These are phyloP conservation scores for Catostylus mosaicus DNA, from an alignment of 30 jellyfish, hydroid and myxozoan species.

Conservation along the genomic window DNA sequence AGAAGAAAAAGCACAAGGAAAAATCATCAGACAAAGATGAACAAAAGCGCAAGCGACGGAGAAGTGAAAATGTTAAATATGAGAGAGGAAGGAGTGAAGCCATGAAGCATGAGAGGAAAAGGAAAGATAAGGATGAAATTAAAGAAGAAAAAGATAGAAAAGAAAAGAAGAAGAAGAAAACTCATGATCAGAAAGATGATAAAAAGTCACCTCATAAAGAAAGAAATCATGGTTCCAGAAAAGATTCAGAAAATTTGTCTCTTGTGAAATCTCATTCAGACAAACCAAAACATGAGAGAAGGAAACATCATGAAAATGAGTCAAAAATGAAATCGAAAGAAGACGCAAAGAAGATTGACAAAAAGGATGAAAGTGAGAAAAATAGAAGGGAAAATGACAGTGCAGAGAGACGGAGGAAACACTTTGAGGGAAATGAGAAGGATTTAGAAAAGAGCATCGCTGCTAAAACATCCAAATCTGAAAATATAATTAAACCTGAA, in stretches of 20 bases:
- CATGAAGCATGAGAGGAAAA: background rate
- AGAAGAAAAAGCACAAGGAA: conserved; percentile 26
- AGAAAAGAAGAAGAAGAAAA: background rate
- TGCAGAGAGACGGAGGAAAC: conserved; percentile 2
- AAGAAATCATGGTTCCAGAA: background rate
- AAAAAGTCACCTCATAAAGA: background rate
- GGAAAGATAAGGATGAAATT: background rate
- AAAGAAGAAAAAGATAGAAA: background rate
- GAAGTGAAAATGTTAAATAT: background rate
- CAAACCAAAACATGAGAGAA: background rate
- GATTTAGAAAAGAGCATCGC: conserved; percentile 1
- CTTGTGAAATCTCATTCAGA: background rate
- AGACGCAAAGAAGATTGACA: background rate
- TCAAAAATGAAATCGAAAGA: background rate
- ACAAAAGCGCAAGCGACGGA: background rate
- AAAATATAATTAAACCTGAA: background rate
- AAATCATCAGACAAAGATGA: conserved; percentile 22
- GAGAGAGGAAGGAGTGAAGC: conserved; percentile 2
- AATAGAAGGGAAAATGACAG: background rate
- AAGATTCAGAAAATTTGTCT: background rate
- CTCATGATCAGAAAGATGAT: background rate
- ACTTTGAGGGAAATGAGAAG: conserved; percentile 1
- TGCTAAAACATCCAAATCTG: background rate
- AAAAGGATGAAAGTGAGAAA: background rate
- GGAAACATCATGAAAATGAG: conserved; percentile 8